Evolutionary conservation across 2,797 vertebrate species (phyloP).

Genomic region (Cyclura pinguis): DNA sequence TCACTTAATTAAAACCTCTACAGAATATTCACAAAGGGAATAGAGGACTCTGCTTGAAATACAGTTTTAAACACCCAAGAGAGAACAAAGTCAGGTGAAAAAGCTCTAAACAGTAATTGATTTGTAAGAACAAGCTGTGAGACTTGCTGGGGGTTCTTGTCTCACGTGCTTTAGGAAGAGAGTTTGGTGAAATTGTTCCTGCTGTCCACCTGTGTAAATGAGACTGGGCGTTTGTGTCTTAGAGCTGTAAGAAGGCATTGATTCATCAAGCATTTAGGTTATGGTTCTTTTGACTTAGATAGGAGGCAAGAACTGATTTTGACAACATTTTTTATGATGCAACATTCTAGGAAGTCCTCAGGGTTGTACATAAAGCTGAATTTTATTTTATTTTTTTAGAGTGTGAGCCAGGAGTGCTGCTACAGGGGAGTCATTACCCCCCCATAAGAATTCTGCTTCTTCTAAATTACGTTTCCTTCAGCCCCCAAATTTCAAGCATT

Average conservation of each 20-base stretch:
- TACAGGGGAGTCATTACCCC: too few species aligned
- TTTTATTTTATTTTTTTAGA: slow-evolving; percentile 63
- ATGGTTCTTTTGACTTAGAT: neutral
- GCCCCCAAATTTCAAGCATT: too few species aligned
- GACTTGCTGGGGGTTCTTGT: neutral
- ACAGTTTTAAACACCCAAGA: slow-evolving; percentile 7
- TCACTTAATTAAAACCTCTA: slow-evolving; percentile 28
- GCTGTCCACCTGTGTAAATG: slow-evolving; percentile 11
- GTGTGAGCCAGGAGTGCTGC: slow-evolving; percentile 17
- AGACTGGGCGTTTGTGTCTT: neutral
- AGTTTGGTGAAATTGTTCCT: slow-evolving; percentile 9
- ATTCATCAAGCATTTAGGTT: slow-evolving; percentile 13
- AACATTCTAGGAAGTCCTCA: neutral
- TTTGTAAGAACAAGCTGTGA: neutral
- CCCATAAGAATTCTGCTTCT: too few species aligned
- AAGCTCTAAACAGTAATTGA: neutral
- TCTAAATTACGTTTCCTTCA: too few species aligned
- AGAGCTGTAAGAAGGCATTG: neutral
- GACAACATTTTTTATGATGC: slow-evolving; percentile 2
- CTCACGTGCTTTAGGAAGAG: neutral
- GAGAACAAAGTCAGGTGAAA: slow-evolving; percentile 1
- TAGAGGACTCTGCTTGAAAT: slow-evolving; percentile 6
- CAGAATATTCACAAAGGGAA: slow-evolving; percentile 7
- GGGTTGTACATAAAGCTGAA: slow-evolving; percentile 50
- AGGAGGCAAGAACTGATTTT: slow-evolving; percentile 29